Percentiles rank a stretch among this genome's conserved stretches.
Conservation (phyloP, 2,888 invertebrate species). For the Campopleginae sp. region DNA sequence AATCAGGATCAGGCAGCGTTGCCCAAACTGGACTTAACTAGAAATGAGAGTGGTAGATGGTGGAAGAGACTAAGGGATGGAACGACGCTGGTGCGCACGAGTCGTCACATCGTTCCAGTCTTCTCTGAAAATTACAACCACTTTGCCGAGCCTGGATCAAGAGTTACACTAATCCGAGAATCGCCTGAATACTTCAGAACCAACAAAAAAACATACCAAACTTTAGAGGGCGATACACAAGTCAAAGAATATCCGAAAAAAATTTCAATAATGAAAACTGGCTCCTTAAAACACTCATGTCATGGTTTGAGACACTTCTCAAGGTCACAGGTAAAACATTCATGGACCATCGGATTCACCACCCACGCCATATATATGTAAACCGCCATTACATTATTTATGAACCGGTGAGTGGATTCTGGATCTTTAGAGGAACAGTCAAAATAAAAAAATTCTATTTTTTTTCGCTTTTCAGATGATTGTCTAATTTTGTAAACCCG, state of each 20-base stretch:
- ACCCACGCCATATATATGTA: too few relatives aligned
- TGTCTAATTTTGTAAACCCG: too few relatives aligned
- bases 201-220: neutral
- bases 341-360: too few relatives aligned
- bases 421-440: too few relatives aligned
- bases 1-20: conserved; percentile 53
- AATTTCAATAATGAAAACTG: too few relatives aligned
- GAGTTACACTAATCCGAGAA: conserved; percentile 33
- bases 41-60: conserved; percentile 42
- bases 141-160: neutral
- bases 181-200: neutral
- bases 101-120: conserved; percentile 22
- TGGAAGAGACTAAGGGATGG: conserved; percentile 19
- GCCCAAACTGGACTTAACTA: conserved; percentile 19
- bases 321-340: too few relatives aligned
- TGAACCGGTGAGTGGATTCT: too few relatives aligned
- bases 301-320: too few relatives aligned
- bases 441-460: too few relatives aligned
- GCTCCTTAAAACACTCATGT: too few relatives aligned
- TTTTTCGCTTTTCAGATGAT: too few relatives aligned
- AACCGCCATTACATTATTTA: too few relatives aligned
- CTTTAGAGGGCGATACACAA: neutral
- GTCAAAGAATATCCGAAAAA: neutral
- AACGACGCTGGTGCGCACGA: neutral
- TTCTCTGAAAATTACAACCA: conserved; percentile 34